Conservation (phyloP, 2,113 vertebrate species). For the Caloenas nicobarica region DNA sequence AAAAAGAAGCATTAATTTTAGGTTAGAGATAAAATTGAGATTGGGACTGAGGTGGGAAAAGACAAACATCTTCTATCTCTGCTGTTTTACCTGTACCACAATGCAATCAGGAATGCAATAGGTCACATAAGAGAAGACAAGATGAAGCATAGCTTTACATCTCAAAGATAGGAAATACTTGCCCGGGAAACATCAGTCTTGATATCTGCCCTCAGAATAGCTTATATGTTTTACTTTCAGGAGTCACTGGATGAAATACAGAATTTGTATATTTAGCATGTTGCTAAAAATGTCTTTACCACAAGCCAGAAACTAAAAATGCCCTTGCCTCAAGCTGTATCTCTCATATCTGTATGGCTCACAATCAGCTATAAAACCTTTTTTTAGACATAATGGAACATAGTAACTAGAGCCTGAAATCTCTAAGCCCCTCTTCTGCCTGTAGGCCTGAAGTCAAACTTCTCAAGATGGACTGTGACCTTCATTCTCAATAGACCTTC, state of each 20-base stretch:
- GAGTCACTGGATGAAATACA: not conserved
- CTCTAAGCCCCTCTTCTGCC: slow-evolving; percentile 18
- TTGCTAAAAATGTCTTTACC: slow-evolving; percentile 27
- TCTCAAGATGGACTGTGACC: slow-evolving; percentile 9
- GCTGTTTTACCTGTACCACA: not conserved
- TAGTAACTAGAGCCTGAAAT: slow-evolving; percentile 57
- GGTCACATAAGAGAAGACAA: not conserved
- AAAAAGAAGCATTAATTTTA: not conserved
- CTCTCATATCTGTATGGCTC: slow-evolving; percentile 22
- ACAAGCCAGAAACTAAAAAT: slow-evolving; percentile 49
- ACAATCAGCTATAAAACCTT: slow-evolving; percentile 32
- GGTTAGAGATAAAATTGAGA: not conserved
- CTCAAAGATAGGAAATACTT: not conserved
- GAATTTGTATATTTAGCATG: not conserved
- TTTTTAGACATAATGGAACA: slow-evolving; percentile 38
- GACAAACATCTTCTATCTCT: not conserved
- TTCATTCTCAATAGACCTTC: not conserved
- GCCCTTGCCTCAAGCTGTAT: slow-evolving; percentile 51
- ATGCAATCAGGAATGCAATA: not conserved
- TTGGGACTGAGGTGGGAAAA: not conserved
- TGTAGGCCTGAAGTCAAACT: slow-evolving; percentile 19
- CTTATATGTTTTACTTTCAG: not conserved
- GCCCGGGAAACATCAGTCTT: not conserved
- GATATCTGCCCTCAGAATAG: not conserved
- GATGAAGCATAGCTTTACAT: not conserved